Conservation (phyloP, 2,888 invertebrate species). For the Chrysolina oricalcia region DNA sequence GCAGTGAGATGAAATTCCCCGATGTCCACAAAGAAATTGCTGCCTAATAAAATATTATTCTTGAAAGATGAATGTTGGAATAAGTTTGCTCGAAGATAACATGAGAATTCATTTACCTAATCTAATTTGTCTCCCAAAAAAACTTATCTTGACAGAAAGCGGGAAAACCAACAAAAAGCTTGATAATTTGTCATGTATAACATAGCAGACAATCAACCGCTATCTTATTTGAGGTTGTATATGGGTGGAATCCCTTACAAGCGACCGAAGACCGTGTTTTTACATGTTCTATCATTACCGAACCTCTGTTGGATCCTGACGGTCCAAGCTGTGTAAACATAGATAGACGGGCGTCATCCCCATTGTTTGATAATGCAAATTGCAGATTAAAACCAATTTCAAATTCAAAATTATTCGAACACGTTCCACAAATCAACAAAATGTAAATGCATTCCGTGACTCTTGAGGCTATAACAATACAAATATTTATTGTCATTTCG, state of each 20-base stretch:
- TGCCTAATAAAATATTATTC: not conserved
- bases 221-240: slow-evolving; percentile 45
- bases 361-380: slow-evolving; percentile 71
- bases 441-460: slow-evolving; percentile 59
- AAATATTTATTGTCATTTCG: slow-evolving; percentile 57
- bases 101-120: not conserved
- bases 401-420: slow-evolving; percentile 67
- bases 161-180: slow-evolving; percentile 42
- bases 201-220: slow-evolving; percentile 36
- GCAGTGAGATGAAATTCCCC: too few relatives aligned
- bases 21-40: too few relatives aligned
- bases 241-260: slow-evolving; percentile 40
- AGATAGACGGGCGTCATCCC: slow-evolving; percentile 69
- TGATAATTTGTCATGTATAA: slow-evolving; percentile 42
- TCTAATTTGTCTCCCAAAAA: slow-evolving; percentile 5
- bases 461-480: slow-evolving; percentile 56
- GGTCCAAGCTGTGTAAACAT: slow-evolving; percentile 71
- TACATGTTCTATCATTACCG: slow-evolving; percentile 66
- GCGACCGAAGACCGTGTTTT: slow-evolving; percentile 58
- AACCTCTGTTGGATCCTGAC: slow-evolving; percentile 58
- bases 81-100: not conserved
- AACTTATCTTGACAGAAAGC: slow-evolving; percentile 13
- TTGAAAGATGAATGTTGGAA: not conserved
- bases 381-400: slow-evolving; percentile 71
- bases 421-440: slow-evolving; percentile 60